Base-by-base conservation (phyloP, 2,797 vertebrate species). In the Schizopygopsis malacanthus region DNA sequence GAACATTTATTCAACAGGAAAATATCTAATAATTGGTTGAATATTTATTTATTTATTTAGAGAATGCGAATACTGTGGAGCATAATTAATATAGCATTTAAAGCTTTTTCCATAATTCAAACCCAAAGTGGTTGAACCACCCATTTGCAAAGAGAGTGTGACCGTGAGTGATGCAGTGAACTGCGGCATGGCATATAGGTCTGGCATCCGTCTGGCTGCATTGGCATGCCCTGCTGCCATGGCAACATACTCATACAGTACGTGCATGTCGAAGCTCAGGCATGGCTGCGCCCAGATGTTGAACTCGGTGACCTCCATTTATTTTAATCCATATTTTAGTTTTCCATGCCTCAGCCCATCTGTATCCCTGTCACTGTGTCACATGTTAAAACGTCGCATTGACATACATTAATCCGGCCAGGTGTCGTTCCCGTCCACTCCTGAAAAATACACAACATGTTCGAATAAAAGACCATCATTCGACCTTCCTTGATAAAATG, bases 251-350 rank as follows among this genome's bases (percentile, higher is more conserved):
- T 88, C 90, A 89, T 92, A 90, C 89, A 79, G 75, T 85, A 85
- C 20, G 56, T 91, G 85, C 84, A 83, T 81, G 59, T 15, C 54
- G 45, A 15, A 79, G 85, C 70, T 84, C 80, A 41, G 28, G 73
- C 43, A 84, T 84, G 70, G 50, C 88, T 88, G 88, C 77, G 56
- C 91, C 93, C 94, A 94, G 93, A 94, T 94, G 93, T 94, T 93
- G 82, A 86, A 86, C 92, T 93, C 84, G 76, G 91, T 89, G 84
- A 56, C 88, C 91, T 90, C 83, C 83, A 91, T 93, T 92, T 93
- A 90, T 93, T 91, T 91, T 85, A 91, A 92, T 92, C 91, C 89
- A 72, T 33, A 33, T 33, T 33, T 33, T 83, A 88, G 87, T 89
- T 90, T 88, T 89, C 83, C 77, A 70, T 87, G 85, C 88, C 87